Conservation (phyloP, 2,797 vertebrate species). For the Toxotes lorentzi region DNA sequence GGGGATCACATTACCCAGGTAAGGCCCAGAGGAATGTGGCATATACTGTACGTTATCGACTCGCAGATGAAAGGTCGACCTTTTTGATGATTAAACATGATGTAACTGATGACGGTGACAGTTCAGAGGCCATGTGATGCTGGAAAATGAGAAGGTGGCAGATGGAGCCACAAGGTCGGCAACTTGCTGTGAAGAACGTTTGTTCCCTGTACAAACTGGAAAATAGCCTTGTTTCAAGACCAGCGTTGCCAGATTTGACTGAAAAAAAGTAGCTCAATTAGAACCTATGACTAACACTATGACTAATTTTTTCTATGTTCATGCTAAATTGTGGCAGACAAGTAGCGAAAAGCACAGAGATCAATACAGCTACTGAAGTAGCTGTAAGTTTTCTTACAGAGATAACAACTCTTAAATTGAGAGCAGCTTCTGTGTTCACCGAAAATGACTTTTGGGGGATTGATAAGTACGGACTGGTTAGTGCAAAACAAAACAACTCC, state of each 20-base stretch:
- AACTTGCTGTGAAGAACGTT: not conserved
- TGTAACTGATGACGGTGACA: slow-evolving; percentile 57
- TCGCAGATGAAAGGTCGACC: slow-evolving; percentile 74
- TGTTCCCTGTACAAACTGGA: not conserved
- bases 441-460: too few relatives aligned
- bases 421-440: too few relatives aligned
- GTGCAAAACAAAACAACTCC: too few relatives aligned
- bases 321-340: too few relatives aligned
- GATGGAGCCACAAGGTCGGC: not conserved
- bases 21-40: slow-evolving; percentile 71
- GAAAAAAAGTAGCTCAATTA: not conserved
- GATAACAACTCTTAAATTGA: too few relatives aligned
- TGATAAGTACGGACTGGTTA: too few relatives aligned
- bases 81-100: slow-evolving; percentile 75
- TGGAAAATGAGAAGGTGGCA: slow-evolving; percentile 20
- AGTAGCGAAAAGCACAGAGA: not conserved
- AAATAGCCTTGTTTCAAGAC: not conserved
- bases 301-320: too few relatives aligned
- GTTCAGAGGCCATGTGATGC: slow-evolving; percentile 18
- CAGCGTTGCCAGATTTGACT: not conserved
- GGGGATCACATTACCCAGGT: slow-evolving; percentile 76
- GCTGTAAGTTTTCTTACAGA: not conserved
- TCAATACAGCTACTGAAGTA: not conserved
- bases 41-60: slow-evolving; percentile 70
- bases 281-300: not conserved